Conservation (phyloP, 2,113 vertebrate genomes). For the Octodon degus region DNA sequence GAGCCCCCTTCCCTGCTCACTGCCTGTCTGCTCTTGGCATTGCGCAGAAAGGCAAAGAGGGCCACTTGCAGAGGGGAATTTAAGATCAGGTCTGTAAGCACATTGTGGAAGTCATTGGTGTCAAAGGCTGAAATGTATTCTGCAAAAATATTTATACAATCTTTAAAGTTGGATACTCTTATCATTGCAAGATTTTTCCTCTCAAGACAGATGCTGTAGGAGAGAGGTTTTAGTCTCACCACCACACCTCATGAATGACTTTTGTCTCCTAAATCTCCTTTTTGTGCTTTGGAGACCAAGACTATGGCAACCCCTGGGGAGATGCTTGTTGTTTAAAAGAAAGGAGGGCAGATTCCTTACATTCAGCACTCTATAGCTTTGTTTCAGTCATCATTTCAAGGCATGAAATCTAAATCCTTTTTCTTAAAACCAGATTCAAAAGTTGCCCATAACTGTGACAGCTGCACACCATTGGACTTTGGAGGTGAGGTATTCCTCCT, state of each 20-base stretch:
- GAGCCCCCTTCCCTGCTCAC: not conserved
- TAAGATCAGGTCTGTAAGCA: not conserved
- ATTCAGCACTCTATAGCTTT: not conserved
- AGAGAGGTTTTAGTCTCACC: not conserved
- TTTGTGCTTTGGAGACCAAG: not conserved
- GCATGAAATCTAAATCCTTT: not conserved
- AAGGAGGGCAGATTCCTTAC: not conserved
- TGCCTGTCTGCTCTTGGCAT: not conserved
- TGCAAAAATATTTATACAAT: not conserved
- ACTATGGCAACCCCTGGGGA: not conserved
- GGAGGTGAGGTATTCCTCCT: not conserved
- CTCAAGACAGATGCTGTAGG: not conserved
- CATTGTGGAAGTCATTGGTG: not conserved
- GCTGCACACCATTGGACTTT: too few species aligned
- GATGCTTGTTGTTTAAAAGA: not conserved
- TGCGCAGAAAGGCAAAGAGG: not conserved
- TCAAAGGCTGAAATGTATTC: not conserved
- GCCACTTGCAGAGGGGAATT: not conserved
- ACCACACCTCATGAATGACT: rapidly evolving
- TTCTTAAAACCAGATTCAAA: not conserved
- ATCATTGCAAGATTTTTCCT: not conserved
- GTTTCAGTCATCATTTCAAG: not conserved
- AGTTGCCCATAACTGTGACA: not conserved
- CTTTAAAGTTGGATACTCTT: not conserved
- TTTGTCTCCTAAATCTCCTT: not conserved